Percentiles rank a stretch among this genome's conserved stretches.
These are phyloP conservation scores for Saccostrea echinata DNA, from an alignment of 1,140 invertebrate species.

Conservation along the genomic window DNA sequence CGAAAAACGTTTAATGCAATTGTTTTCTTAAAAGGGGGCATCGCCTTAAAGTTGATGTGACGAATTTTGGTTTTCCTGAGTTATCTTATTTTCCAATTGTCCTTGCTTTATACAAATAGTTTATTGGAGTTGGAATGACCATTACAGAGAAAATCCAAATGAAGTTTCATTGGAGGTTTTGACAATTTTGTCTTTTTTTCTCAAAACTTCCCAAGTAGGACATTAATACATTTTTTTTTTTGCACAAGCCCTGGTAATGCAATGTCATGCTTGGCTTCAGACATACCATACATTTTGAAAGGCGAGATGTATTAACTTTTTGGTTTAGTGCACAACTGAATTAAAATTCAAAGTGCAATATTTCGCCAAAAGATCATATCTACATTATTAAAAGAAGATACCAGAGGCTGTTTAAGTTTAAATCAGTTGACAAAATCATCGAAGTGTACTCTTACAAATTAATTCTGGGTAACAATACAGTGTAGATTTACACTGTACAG, in stretches of 20 bases:
- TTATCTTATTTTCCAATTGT: background rate
- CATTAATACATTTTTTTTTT: too few species aligned
- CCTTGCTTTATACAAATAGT: background rate
- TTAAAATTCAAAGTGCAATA: constrained; percentile 15
- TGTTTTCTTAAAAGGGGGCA: background rate
- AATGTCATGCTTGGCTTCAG: background rate
- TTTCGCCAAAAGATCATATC: constrained; percentile 13
- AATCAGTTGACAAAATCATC: background rate
- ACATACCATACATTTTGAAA: background rate
- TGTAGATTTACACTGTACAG: background rate
- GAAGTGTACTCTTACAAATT: background rate
- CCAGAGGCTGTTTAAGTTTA: background rate
- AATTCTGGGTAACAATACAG: background rate
- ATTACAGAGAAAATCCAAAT: background rate
- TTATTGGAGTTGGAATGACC: background rate
- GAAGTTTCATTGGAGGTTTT: too few species aligned
- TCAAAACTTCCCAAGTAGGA: too few species aligned
- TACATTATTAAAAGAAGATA: constrained; percentile 4
- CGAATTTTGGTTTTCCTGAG: background rate
- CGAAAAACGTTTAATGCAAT: background rate
- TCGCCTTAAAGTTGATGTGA: background rate
- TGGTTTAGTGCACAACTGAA: constrained; percentile 4
- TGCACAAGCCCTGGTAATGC: background rate
- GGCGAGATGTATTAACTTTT: background rate
- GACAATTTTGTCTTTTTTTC: too few species aligned